Evolutionary conservation across 1,140 invertebrate genomes (phyloP), one percentile per base, ranked within the genome.

Genomic region (Chironomus striatipennis): DNA sequence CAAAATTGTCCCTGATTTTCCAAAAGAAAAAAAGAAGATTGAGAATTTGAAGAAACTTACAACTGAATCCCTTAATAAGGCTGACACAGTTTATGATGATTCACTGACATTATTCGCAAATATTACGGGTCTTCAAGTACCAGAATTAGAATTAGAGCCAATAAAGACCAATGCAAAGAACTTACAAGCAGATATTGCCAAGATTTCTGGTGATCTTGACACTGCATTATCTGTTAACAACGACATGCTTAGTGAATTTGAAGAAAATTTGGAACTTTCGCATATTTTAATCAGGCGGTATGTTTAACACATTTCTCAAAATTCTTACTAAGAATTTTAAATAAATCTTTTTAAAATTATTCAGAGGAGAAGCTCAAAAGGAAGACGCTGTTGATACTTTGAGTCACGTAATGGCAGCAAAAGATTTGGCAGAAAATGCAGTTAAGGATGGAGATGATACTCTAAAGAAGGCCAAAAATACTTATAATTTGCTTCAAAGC

Each of bases 381-480:
- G 75, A 77, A 43, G 80, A 85, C 7, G 83, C 81, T 76, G 79
- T 82, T 65, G 83, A 86, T 42, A 77, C 88, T 0, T 78, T 93
- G 9, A 82, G 83, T 0, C 87, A 89, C n/a, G 84, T 92, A n/a
- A 84, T 87, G 21, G 85, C 88, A 10, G 90, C 93, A 0, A 86
- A 91, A 43, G 88, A 86, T 0, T 88, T 87, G 79, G 95, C 95
- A 0, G 88, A 89, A 74, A 87, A 92, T 74, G 95, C 96, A 21
- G 91, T 97, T 0, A 85, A 90, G 76, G 85, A 90, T 72, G 94
- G 93, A 12, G 93, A 96, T 77, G 89, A 91, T 77, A 96, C 93
- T 0, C 84, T 97, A 0, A 88, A 90, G 77, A 92, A 97, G 80
- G 96, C 96, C 1, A 90, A 93, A 77, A 88, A 92, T 73, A 98